A percentile compares a stretch with the other conserved stretches of the same genome.
Evolutionary conservation across 2,797 vertebrate species (phyloP).

Genomic region (Cryptoprocta ferox): DNA sequence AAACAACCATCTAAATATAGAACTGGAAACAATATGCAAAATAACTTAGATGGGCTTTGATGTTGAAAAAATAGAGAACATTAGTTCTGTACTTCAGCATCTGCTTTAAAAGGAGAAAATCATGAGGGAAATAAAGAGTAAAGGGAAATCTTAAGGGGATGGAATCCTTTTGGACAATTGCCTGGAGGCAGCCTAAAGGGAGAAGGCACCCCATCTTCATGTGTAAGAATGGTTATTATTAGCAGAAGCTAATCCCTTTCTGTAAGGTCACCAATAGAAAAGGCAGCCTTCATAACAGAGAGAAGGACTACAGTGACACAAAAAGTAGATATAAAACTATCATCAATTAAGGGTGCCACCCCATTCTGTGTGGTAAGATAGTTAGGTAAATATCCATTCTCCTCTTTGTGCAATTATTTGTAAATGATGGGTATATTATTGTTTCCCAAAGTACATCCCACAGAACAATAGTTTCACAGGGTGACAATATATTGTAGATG

Average conservation of each 20-base stretch:
- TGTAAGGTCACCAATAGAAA: neutral
- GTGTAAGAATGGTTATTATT: neutral
- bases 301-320: neutral
- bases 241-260: neutral
- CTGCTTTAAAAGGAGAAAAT: conserved; percentile 1
- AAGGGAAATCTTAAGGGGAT: neutral
- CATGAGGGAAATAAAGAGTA: neutral
- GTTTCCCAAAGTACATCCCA: neutral
- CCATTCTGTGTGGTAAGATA: neutral
- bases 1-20: conserved; percentile 32
- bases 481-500: no score
- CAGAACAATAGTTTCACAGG: neutral
- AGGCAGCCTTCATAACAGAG: neutral
- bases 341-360: neutral
- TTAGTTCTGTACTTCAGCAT: neutral
- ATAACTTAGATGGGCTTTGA: neutral
- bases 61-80: neutral
- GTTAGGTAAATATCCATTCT: neutral
- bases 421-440: neutral
- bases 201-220: neutral
- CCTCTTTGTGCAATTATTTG: neutral
- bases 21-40: neutral
- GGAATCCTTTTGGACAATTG: neutral
- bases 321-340: neutral
- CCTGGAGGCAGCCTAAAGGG: neutral